Evolutionary conservation across 2,888 invertebrate genomes (phyloP).

Genomic region (Diarsia brunnea): DNA sequence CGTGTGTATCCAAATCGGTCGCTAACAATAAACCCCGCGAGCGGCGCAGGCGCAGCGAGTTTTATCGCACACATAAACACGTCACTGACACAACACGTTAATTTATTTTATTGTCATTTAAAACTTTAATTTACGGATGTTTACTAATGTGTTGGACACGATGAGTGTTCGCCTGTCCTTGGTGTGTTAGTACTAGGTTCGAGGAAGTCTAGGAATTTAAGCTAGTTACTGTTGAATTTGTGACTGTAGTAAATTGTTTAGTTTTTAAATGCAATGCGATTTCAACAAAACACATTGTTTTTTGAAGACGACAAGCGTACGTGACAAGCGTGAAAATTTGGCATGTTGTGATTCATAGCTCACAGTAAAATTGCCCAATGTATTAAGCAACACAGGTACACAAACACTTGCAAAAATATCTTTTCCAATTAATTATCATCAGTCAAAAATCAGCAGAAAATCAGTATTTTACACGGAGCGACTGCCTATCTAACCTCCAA

Average conservation of each 20-base stretch:
- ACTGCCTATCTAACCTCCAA: background rate
- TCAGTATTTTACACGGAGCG: background rate
- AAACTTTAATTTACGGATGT: slow-evolving; percentile 87
- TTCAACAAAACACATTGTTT: background rate
- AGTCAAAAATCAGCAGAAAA: background rate
- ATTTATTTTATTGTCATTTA: slow-evolving; percentile 87
- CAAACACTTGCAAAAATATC: background rate
- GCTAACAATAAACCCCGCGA: slow-evolving; percentile 68
- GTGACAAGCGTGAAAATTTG: background rate
- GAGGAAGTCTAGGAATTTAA: slow-evolving; percentile 29
- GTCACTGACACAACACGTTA: slow-evolving; percentile 77
- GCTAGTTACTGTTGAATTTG: slow-evolving; percentile 10
- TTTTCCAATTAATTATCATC: background rate
- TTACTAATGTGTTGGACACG: slow-evolving; percentile 76
- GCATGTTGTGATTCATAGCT: too few relatives aligned
- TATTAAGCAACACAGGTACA: too few relatives aligned
- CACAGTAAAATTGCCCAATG: background rate
- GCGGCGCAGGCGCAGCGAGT: slow-evolving; percentile 71
- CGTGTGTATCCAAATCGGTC: slow-evolving; percentile 65
- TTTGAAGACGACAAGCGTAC: background rate
- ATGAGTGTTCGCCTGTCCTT: slow-evolving; percentile 46
- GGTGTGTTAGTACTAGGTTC: slow-evolving; percentile 27
- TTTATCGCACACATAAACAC: slow-evolving; percentile 80
- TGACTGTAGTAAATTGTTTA: background rate
- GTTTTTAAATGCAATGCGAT: background rate